Conservation (phyloP, 2,113 vertebrate genomes). For the Scopus umbretta region DNA sequence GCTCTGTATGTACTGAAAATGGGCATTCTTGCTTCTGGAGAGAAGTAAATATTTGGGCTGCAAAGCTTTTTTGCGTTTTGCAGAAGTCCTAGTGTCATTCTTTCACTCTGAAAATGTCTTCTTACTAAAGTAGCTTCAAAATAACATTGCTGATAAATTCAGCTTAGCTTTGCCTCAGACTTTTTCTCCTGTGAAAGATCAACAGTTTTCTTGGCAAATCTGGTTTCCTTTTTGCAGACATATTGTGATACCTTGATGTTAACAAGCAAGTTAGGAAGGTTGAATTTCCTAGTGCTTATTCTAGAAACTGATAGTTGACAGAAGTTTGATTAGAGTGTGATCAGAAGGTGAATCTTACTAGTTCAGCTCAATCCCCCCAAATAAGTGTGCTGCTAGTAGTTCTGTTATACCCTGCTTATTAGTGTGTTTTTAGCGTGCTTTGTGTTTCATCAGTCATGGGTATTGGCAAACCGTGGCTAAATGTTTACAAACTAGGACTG, state of each 20-base stretch:
- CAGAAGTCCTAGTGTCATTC: background rate
- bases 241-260: background rate
- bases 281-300: background rate
- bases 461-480: background rate
- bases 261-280: background rate
- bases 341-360: background rate
- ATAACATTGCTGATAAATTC: background rate
- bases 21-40: background rate
- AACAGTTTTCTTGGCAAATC: background rate
- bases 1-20: background rate
- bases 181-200: background rate
- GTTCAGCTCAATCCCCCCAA: background rate
- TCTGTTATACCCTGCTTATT: background rate
- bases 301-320: background rate
- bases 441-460: background rate
- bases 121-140: background rate
- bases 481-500: background rate
- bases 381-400: background rate
- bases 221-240: background rate
- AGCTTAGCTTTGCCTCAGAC: background rate
- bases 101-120: background rate
- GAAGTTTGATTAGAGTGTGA: background rate
- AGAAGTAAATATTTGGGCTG: background rate
- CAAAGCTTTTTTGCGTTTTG: background rate
- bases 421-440: background rate